Percentiles rank a stretch among this genome's conserved stretches.
phyloP scores from a whole-genome alignment of 2,797 vertebrate genomes.

The Pampus argenteus region DNA sequence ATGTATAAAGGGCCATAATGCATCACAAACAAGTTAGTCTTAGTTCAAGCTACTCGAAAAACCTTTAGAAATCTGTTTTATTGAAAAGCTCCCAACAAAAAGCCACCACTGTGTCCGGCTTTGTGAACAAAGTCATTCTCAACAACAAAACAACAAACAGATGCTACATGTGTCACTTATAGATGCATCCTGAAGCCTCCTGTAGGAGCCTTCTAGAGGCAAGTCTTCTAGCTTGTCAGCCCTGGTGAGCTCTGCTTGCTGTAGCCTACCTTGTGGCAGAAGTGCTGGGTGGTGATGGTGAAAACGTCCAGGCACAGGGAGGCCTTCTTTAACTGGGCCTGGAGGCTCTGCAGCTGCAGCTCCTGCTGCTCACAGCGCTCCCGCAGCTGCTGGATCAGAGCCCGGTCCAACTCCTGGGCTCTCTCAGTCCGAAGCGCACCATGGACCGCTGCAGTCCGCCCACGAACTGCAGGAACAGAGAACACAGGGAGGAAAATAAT shows the following conservation, averaged over 20 bases:
- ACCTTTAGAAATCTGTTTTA: not conserved
- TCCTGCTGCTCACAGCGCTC: slow-evolving; percentile 90
- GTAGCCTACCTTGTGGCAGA: slow-evolving; percentile 89
- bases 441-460: slow-evolving; percentile 28
- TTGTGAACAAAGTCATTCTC: slow-evolving; percentile 46
- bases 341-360: slow-evolving; percentile 84
- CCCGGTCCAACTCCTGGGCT: slow-evolving; percentile 77
- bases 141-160: slow-evolving; percentile 53
- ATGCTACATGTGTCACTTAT: slow-evolving; percentile 49
- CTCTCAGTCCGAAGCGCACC: slow-evolving; percentile 55
- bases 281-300: slow-evolving; percentile 92
- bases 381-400: slow-evolving; percentile 86
- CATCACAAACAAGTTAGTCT: not conserved
- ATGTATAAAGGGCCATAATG: not conserved
- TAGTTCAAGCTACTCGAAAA: not conserved
- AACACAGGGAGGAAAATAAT: not conserved
- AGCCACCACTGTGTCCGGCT: slow-evolving; percentile 8
- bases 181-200: slow-evolving; percentile 2
- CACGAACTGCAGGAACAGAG: slow-evolving; percentile 48
- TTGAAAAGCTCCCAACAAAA: slow-evolving; percentile 9
- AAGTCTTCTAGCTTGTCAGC: not conserved
- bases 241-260: not conserved
- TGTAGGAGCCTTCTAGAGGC: not conserved
- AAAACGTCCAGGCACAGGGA: slow-evolving; percentile 89
- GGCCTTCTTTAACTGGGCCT: slow-evolving; percentile 86